phyloP scores from a whole-genome alignment of 2,797 vertebrate species.

The Loris lydekkerianus region DNA sequence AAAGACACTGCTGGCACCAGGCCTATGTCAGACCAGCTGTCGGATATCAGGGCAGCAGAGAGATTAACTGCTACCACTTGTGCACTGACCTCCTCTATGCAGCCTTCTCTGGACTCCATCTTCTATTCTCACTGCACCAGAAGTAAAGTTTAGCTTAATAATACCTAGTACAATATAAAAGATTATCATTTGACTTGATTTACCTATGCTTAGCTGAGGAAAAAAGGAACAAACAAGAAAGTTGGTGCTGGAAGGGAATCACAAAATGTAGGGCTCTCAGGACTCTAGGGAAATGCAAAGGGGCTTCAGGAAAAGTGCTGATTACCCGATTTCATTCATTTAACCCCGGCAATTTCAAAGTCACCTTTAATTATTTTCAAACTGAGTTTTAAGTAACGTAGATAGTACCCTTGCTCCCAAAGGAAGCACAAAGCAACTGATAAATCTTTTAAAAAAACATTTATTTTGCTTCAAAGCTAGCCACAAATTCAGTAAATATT shows the following conservation, averaged over 20 bases:
- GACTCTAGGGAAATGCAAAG: constrained; percentile 49
- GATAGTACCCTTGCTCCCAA: constrained; percentile 52
- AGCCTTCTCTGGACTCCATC: constrained; percentile 46
- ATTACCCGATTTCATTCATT: constrained; percentile 50
- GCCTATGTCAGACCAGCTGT: constrained; percentile 89
- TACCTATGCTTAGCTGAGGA: not conserved
- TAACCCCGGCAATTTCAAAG: constrained; percentile 70
- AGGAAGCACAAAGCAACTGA: constrained; percentile 53
- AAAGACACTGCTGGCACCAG: constrained; percentile 90
- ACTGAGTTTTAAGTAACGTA: constrained; percentile 73
- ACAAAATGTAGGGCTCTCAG: not conserved
- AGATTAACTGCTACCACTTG: constrained; percentile 79
- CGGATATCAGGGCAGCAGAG: constrained; percentile 85
- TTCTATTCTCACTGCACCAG: not conserved
- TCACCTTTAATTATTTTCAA: constrained; percentile 78
- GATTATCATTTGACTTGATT: not conserved
- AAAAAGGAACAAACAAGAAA: not conserved
- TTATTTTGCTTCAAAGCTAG: constrained; percentile 66
- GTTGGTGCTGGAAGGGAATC: constrained; percentile 17
- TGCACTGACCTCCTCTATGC: not conserved
- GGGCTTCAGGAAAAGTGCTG: constrained; percentile 39
- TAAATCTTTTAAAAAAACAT: constrained; percentile 71
- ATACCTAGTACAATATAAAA: not conserved
- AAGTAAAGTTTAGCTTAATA: not conserved
- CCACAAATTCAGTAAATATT: constrained; percentile 54